Percentiles rank a stretch among this genome's conserved stretches.
Conservation (phyloP, 2,113 vertebrate species). For the Muntiacus muntjak region DNA sequence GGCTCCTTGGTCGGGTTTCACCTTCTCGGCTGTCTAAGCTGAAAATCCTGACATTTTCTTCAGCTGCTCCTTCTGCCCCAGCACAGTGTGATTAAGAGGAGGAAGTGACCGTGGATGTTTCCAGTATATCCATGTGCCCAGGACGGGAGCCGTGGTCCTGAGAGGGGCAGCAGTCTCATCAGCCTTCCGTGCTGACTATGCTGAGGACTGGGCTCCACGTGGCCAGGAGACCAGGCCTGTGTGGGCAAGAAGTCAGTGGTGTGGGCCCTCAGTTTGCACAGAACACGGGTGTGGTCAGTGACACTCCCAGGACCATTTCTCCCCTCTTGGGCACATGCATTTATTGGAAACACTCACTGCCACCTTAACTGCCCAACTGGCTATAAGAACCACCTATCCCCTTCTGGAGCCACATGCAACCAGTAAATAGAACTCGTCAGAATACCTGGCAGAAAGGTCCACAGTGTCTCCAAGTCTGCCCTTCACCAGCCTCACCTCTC, state of each 20-base stretch:
- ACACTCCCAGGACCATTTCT: not conserved
- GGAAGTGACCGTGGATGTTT: not conserved
- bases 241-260: not conserved
- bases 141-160: not conserved
- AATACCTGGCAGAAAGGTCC: not conserved
- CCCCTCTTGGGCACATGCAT: not conserved
- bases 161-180: not conserved
- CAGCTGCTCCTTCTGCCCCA: not conserved
- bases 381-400: not conserved
- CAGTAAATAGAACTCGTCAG: not conserved
- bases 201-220: not conserved
- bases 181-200: not conserved
- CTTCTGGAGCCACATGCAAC: not conserved
- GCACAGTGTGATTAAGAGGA: not conserved
- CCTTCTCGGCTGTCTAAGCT: not conserved
- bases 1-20: not conserved
- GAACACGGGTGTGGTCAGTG: not conserved
- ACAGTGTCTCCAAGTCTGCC: not conserved
- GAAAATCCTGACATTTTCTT: not conserved
- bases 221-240: not conserved
- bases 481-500: not conserved
- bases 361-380: not conserved
- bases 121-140: not conserved
- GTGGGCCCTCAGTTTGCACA: not conserved
- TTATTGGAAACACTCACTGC: not conserved